A percentile compares a stretch with the other conserved stretches of the same genome.
phyloP scores from a whole-genome alignment of 1,140 invertebrate species.

The Heliconius himera region DNA sequence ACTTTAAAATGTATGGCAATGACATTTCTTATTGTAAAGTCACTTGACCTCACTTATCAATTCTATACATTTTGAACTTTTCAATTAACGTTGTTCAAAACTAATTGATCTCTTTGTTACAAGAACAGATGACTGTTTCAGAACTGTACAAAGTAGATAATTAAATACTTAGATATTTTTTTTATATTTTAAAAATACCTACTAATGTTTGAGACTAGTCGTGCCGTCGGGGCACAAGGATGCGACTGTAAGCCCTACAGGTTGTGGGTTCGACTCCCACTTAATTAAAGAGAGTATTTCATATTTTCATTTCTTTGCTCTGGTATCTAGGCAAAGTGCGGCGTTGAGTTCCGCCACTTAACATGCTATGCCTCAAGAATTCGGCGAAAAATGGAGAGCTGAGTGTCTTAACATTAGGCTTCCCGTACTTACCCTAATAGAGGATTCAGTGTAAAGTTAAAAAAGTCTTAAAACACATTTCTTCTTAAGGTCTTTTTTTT shows the following conservation, averaged over 20 bases:
- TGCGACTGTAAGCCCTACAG: too few relatives aligned
- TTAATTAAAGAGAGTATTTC: too few relatives aligned
- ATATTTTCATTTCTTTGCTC: too few relatives aligned
- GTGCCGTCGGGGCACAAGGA: not conserved
- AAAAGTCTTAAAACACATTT: too few relatives aligned
- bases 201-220: not conserved
- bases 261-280: too few relatives aligned
- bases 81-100: not conserved
- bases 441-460: too few relatives aligned
- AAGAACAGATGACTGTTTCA: not conserved
- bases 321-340: too few relatives aligned
- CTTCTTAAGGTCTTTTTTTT: too few relatives aligned
- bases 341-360: not conserved
- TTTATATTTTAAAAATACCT: not conserved
- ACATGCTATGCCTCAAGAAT: too few relatives aligned
- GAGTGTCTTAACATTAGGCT: too few relatives aligned
- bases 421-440: too few relatives aligned
- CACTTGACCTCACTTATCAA: not conserved
- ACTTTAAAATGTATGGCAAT: not conserved
- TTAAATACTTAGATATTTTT: not conserved
- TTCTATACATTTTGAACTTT: slow-evolving; percentile 1
- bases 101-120: not conserved
- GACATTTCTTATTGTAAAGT: slow-evolving; percentile 5
- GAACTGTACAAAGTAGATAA: not conserved
- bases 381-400: too few relatives aligned